These are phyloP conservation scores for Drosophila nigricruria DNA, from an alignment of 2,888 invertebrate genomes.

Conservation along the genomic window DNA sequence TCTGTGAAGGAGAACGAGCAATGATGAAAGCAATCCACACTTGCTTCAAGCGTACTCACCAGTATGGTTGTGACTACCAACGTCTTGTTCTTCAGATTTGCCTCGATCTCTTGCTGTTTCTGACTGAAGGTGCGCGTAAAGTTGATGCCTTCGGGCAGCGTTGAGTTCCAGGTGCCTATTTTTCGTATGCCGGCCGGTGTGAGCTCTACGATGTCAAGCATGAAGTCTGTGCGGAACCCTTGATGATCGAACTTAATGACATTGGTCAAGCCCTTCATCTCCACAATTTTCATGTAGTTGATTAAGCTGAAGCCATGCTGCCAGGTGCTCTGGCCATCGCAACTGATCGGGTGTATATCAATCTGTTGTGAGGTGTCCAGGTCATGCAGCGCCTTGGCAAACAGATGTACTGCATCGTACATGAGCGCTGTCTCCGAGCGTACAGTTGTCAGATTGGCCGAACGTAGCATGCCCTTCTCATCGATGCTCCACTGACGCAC, in stretches of 20 bases:
- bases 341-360: constrained; percentile 94
- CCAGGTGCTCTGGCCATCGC: constrained; percentile 96
- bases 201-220: constrained; percentile 95
- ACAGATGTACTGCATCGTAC: constrained; percentile 98
- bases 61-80: constrained; percentile 95
- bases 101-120: constrained; percentile 94
- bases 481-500: constrained; percentile 93
- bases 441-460: constrained; percentile 84
- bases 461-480: constrained; percentile 88
- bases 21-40: neutral
- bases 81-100: constrained; percentile 96
- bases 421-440: constrained; percentile 95
- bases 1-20: constrained; percentile 87
- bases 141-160: constrained; percentile 91
- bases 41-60: constrained; percentile 87
- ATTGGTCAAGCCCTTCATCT: constrained; percentile 96
- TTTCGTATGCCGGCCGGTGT: constrained; percentile 93
- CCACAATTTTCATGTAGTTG: constrained; percentile 98
- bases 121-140: constrained; percentile 94
- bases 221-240: constrained; percentile 96
- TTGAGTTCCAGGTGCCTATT: constrained; percentile 95
- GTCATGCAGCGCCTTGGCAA: constrained; percentile 96
- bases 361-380: constrained; percentile 95
- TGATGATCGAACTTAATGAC: constrained; percentile 97
- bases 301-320: constrained; percentile 97